These are phyloP conservation scores for Grapholita molesta DNA, from an alignment of 1,140 invertebrate genomes.

Conservation along the genomic window DNA sequence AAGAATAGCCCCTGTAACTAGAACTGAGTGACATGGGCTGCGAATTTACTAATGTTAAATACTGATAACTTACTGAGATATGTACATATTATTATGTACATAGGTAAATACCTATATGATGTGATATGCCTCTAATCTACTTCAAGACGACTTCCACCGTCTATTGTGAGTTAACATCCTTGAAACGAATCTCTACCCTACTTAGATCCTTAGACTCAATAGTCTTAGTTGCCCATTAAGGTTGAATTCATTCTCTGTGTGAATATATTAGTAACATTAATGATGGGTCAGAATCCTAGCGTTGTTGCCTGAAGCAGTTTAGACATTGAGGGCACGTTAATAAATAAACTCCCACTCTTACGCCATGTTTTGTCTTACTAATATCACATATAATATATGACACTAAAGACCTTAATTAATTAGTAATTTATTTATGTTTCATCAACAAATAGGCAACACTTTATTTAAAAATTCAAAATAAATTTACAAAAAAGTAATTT, in stretches of 20 bases:
- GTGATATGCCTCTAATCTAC: neutral
- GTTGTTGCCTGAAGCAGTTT: neutral
- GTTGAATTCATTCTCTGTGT: neutral
- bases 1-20: too few species aligned
- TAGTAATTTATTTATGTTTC: too few species aligned
- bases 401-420: too few species aligned
- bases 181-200: neutral
- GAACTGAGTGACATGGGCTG: too few species aligned
- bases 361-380: neutral
- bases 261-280: neutral
- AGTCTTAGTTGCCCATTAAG: neutral
- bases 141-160: neutral
- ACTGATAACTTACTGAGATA: too few species aligned
- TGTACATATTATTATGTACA: too few species aligned
- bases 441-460: too few species aligned
- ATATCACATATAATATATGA: neutral
- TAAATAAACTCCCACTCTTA: neutral
- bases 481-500: too few species aligned
- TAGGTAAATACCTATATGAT: neutral
- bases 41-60: too few species aligned
- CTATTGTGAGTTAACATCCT: neutral
- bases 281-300: neutral
- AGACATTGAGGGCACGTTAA: neutral
- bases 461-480: too few species aligned
- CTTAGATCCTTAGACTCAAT: neutral